Evolutionary conservation across 2,888 invertebrate species (phyloP).

Genomic region (Aricia artaxerxes): DNA sequence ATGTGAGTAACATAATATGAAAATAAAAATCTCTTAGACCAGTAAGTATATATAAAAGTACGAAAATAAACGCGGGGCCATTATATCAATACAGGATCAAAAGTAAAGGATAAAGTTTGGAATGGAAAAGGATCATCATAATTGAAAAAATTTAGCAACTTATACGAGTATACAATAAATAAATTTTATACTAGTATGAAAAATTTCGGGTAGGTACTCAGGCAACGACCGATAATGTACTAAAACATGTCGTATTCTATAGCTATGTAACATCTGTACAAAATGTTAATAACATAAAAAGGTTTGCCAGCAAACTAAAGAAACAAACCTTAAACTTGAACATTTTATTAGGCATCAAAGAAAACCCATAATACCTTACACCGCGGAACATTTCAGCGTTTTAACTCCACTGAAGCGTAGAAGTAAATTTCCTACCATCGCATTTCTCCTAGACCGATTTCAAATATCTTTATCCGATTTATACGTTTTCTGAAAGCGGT

Average conservation of each 20-base stretch:
- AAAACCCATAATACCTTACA: constrained; percentile 33
- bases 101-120: no score
- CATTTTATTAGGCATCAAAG: constrained; percentile 33
- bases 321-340: constrained; percentile 29
- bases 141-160: no score
- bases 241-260: neutral
- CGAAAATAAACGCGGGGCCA: no score
- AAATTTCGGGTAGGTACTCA: no score
- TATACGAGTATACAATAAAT: no score
- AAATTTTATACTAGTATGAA: no score
- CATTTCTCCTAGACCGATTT: constrained; percentile 46
- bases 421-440: constrained; percentile 48
- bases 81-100: no score
- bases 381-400: constrained; percentile 36
- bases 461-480: constrained; percentile 68
- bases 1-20: no score
- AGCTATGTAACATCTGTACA: neutral
- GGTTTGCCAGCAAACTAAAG: neutral
- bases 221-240: no score
- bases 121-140: no score
- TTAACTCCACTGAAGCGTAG: constrained; percentile 48
- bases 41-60: no score
- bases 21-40: no score
- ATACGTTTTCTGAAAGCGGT: constrained; percentile 47
- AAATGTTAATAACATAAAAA: neutral